phyloP scores from a whole-genome alignment of 2,888 invertebrate genomes.

The Luffia ferchaultella region DNA sequence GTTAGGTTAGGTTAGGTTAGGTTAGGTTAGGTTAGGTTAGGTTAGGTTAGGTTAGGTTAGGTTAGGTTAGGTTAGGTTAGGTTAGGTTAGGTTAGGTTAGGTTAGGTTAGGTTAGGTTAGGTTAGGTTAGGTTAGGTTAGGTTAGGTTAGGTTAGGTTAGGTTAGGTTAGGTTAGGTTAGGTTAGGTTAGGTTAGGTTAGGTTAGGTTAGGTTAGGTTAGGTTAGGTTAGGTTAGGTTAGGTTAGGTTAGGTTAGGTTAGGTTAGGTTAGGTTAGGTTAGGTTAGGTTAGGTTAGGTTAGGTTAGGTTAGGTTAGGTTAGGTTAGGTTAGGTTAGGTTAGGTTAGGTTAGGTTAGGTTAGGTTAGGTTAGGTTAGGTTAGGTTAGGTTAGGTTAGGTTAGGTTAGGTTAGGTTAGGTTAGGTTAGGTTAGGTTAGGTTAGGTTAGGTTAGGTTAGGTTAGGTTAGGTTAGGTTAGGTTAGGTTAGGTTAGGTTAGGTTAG shows the following conservation, averaged over 20 bases:
- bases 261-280: constrained; percentile 12
- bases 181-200: no score
- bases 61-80: no score
- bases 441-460: constrained; percentile 13
- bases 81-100: no score
- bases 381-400: constrained; percentile 10
- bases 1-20: no score
- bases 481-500: constrained; percentile 11
- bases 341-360: constrained; percentile 9
- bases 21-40: no score
- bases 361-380: constrained; percentile 10
- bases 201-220: constrained; percentile 7
- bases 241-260: constrained; percentile 10
- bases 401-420: constrained; percentile 11
- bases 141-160: no score
- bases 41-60: no score
- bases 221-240: constrained; percentile 9
- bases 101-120: no score
- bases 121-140: no score
- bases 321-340: constrained; percentile 9
- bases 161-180: no score
- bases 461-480: constrained; percentile 13
- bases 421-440: constrained; percentile 11
- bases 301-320: constrained; percentile 9
- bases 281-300: constrained; percentile 10